phyloP scores from a whole-genome alignment of 2,888 invertebrate species.

The Tethea ocularis region DNA sequence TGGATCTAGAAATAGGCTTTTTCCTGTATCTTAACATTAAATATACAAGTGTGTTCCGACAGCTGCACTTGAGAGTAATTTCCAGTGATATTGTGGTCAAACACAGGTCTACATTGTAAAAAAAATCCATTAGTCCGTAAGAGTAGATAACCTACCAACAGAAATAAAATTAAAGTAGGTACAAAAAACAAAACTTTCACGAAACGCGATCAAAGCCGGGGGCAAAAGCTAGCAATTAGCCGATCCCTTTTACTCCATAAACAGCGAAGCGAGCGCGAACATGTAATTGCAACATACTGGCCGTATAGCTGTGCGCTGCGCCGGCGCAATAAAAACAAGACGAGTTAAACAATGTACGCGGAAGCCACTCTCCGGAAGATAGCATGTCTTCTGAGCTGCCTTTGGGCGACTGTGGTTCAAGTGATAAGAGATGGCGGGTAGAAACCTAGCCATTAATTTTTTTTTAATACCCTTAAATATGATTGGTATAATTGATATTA shows the following conservation, averaged over 20 bases:
- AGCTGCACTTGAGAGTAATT: too few relatives aligned
- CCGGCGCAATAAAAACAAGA: constrained; percentile 28
- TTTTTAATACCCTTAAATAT: too few relatives aligned
- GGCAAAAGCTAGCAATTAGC: not conserved
- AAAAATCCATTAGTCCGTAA: too few relatives aligned
- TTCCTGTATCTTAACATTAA: too few relatives aligned
- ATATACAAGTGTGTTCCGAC: too few relatives aligned
- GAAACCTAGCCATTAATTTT: constrained; percentile 8
- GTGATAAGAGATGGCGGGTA: constrained; percentile 9
- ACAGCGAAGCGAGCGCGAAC: not conserved
- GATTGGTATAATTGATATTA: too few relatives aligned
- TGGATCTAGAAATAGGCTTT: too few relatives aligned
- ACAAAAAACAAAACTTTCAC: not conserved
- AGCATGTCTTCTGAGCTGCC: constrained; percentile 25
- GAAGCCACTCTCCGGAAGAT: constrained; percentile 56
- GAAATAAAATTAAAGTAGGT: not conserved
- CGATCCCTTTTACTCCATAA: not conserved
- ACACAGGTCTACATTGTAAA: too few relatives aligned
- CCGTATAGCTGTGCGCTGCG: not conserved
- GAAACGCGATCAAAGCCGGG: not conserved
- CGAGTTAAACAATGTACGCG: constrained; percentile 46
- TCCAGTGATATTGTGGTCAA: too few relatives aligned
- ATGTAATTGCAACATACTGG: constrained; percentile 9
- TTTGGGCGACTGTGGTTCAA: constrained; percentile 15
- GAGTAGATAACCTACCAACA: too few relatives aligned